These are phyloP conservation scores for Trissonchulus latispiculum DNA, from an alignment of 2,888 invertebrate species.

Conservation along the genomic window DNA sequence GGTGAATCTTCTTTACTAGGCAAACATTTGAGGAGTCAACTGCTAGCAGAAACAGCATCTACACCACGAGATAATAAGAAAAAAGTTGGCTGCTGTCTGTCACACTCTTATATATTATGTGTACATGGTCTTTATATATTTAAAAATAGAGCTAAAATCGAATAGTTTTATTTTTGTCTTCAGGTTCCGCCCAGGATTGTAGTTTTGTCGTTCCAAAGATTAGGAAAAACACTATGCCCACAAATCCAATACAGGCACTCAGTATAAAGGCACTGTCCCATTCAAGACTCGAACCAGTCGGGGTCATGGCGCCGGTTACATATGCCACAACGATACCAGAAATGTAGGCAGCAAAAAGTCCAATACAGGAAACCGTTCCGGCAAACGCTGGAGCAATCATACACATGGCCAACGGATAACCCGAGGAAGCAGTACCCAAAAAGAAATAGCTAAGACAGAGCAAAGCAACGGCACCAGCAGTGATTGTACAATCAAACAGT, in stretches of 20 bases:
- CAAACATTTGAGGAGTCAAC: too few relatives aligned
- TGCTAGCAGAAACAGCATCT: too few relatives aligned
- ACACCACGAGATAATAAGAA: too few relatives aligned
- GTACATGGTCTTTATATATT: too few relatives aligned
- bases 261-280: not conserved
- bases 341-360: not conserved
- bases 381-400: not conserved
- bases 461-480: not conserved
- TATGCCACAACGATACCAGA: not conserved
- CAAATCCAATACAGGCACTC: not conserved
- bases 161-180: too few relatives aligned
- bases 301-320: constrained; percentile 5
- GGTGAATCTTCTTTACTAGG: too few relatives aligned
- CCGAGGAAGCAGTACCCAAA: not conserved
- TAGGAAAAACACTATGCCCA: not conserved
- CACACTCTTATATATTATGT: too few relatives aligned
- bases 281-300: not conserved
- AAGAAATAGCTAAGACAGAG: not conserved
- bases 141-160: too few relatives aligned
- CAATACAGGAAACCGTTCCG: not conserved
- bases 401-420: not conserved
- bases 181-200: not conserved
- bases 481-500: not conserved
- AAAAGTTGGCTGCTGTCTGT: too few relatives aligned
- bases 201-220: not conserved